These are phyloP conservation scores for Drosophila pruinosa DNA, from an alignment of 1,140 invertebrate species.

Conservation along the genomic window DNA sequence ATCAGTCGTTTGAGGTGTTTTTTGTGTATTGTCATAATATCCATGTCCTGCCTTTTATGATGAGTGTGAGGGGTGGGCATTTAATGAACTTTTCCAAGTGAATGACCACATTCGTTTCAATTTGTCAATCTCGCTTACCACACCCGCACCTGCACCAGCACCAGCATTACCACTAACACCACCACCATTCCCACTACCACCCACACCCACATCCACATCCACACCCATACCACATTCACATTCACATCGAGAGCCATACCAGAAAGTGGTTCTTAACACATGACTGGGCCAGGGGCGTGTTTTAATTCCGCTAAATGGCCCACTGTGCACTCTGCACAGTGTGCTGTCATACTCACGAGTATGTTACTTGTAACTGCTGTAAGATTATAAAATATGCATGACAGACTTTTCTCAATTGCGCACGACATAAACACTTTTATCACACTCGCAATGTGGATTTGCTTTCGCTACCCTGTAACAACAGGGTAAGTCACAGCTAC, in stretches of 20 bases:
- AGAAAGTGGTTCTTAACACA: conserved; percentile 12
- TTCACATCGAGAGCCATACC: not conserved
- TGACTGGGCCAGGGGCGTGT: conserved; percentile 41
- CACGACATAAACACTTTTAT: conserved; percentile 21
- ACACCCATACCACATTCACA: not conserved
- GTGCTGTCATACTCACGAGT: conserved; percentile 32
- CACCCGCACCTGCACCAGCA: not conserved
- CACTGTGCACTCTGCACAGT: conserved; percentile 35
- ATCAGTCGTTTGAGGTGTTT: conserved; percentile 71
- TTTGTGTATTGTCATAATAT: conserved; percentile 59
- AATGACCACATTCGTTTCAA: conserved; percentile 76
- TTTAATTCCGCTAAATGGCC: conserved; percentile 74
- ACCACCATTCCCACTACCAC: not conserved
- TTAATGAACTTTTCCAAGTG: conserved; percentile 78
- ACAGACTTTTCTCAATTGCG: conserved; percentile 56
- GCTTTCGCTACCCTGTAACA: not conserved
- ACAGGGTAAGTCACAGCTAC: not conserved
- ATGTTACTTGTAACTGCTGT: not conserved
- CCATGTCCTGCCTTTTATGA: conserved; percentile 62
- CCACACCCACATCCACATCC: not conserved
- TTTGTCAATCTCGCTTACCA: conserved; percentile 68
- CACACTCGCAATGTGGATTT: conserved; percentile 5
- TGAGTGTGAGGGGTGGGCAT: conserved; percentile 24
- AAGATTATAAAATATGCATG: conserved; percentile 66
- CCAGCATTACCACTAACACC: not conserved